Conservation (phyloP, 2,113 vertebrate genomes). For the Calyptomena viridis region DNA sequence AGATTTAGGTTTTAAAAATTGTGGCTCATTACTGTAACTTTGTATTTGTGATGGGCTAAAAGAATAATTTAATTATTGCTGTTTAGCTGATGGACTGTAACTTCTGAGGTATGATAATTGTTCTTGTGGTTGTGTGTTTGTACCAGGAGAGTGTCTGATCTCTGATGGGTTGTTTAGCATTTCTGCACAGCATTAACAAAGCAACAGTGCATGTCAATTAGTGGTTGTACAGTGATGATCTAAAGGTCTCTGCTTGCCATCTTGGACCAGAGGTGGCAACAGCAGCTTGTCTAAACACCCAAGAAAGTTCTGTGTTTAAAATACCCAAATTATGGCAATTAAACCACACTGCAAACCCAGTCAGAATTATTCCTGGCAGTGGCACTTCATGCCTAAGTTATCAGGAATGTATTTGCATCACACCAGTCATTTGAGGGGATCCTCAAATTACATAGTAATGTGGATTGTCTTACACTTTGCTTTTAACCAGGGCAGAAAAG, state of each 20-base stretch:
- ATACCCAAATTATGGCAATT: not conserved
- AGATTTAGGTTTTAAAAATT: not conserved
- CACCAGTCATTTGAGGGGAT: not conserved
- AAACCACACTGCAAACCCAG: not conserved
- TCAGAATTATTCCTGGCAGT: not conserved
- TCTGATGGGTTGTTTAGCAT: not conserved
- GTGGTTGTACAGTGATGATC: not conserved
- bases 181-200: not conserved
- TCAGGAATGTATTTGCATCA: not conserved
- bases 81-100: not conserved
- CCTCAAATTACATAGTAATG: not conserved
- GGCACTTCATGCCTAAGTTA: not conserved
- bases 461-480: not conserved
- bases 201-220: not conserved
- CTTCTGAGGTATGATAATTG: not conserved
- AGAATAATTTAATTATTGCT: not conserved
- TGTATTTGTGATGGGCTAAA: not conserved
- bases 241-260: not conserved
- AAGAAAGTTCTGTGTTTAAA: not conserved
- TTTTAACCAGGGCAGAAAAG: conserved; percentile 89
- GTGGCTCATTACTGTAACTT: not conserved
- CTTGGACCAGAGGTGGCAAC: not conserved
- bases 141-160: not conserved
- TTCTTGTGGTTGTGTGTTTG: not conserved
- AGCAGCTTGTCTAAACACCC: not conserved